These are phyloP conservation scores for Chymomyza procnemis DNA, from an alignment of 2,888 invertebrate species.

Conservation along the genomic window DNA sequence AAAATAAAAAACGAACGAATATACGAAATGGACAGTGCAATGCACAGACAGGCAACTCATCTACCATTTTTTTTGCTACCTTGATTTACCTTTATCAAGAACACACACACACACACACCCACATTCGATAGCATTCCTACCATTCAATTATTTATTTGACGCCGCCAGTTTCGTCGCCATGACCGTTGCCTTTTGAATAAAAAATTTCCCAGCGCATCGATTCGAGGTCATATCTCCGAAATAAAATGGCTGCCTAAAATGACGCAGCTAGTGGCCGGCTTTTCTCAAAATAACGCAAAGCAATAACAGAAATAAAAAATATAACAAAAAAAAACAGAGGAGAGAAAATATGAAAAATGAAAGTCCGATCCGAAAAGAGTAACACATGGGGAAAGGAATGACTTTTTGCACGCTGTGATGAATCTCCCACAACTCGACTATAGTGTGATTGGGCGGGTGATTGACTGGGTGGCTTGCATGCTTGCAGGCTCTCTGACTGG, in stretches of 20 bases:
- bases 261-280: constrained; percentile 14
- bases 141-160: constrained; percentile 49
- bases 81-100: constrained; percentile 28
- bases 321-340: not conserved
- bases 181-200: constrained; percentile 44
- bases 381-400: constrained; percentile 37
- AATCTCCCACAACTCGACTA: not conserved
- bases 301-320: not conserved
- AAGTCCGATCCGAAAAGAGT: constrained; percentile 22
- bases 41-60: not conserved
- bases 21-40: not conserved
- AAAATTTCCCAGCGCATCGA: constrained; percentile 38
- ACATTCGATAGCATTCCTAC: constrained; percentile 33
- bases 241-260: constrained; percentile 1
- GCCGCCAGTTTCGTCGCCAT: not conserved
- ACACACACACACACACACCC: not conserved
- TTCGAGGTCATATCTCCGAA: constrained; percentile 36
- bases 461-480: constrained; percentile 1
- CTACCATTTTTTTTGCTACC: constrained; percentile 16
- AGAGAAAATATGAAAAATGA: constrained; percentile 33
- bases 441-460: constrained; percentile 10
- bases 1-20: not conserved
- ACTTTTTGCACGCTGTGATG: constrained; percentile 1
- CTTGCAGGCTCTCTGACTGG: no score
- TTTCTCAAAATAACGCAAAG: constrained; percentile 15